phyloP scores from a whole-genome alignment of 1,140 invertebrate species.

The Cotesia glomerata region DNA sequence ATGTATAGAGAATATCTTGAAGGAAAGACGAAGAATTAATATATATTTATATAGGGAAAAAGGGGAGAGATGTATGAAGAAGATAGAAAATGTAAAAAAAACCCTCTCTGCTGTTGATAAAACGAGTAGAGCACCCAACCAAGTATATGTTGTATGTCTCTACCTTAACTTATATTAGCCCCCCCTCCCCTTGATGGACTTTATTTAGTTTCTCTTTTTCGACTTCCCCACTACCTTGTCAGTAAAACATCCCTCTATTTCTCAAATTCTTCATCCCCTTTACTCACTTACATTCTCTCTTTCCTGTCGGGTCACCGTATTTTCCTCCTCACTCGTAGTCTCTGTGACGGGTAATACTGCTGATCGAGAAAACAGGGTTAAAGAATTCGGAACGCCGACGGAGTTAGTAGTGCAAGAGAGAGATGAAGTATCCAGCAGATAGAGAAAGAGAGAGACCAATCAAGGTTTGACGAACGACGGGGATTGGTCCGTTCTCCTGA shows the following conservation, averaged over 20 bases:
- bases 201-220: constrained; percentile 47
- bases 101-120: constrained; percentile 46
- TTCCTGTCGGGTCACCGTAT: constrained; percentile 24
- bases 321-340: constrained; percentile 40
- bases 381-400: constrained; percentile 56
- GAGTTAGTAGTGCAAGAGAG: neutral
- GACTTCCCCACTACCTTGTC: constrained; percentile 35
- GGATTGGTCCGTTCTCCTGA: constrained; percentile 63
- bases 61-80: constrained; percentile 11
- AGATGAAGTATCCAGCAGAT: constrained; percentile 11
- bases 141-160: constrained; percentile 56
- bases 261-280: constrained; percentile 1
- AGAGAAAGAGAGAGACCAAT: constrained; percentile 60
- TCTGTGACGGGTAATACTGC: constrained; percentile 32
- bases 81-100: constrained; percentile 27
- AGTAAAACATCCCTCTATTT: constrained; percentile 22
- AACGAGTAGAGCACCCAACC: constrained; percentile 29
- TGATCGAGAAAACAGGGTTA: constrained; percentile 57
- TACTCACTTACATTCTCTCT: constrained; percentile 27
- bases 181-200: constrained; percentile 46
- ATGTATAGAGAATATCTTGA: constrained; percentile 30
- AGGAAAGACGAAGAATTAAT: constrained; percentile 19
- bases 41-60: neutral
- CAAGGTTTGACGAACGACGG: constrained; percentile 68
- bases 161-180: constrained; percentile 52